Percentiles rank a stretch among this genome's conserved stretches.
Evolutionary conservation across 1,140 invertebrate genomes (phyloP).

Genomic region (Musca domestica): DNA sequence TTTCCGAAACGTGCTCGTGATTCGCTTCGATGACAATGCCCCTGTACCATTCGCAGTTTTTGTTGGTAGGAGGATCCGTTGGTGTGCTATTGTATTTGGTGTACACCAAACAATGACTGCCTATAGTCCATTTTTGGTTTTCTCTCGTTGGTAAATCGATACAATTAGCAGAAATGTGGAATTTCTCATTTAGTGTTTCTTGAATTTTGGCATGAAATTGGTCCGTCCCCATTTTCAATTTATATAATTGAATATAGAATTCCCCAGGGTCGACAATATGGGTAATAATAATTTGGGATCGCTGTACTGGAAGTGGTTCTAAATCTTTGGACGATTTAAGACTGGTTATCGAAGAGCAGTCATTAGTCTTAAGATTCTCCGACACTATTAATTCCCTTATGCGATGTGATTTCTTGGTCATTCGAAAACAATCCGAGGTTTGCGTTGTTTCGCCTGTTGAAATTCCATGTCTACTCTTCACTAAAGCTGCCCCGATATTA

Average conservation of each 20-base stretch:
- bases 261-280: constrained; percentile 34
- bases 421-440: constrained; percentile 10
- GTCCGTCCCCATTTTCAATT: constrained; percentile 18
- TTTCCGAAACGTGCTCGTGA: background rate
- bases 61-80: background rate
- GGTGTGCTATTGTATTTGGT: background rate
- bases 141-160: background rate
- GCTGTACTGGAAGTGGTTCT: background rate
- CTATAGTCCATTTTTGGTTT: constrained; percentile 18
- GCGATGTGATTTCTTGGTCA: background rate
- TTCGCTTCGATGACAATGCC: constrained; percentile 23
- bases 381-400: background rate
- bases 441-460: constrained; percentile 32
- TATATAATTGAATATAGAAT: constrained; percentile 39
- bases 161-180: background rate
- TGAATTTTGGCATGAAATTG: constrained; percentile 28
- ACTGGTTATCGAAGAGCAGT: too few relatives aligned
- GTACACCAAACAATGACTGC: constrained; percentile 26
- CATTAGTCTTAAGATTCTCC: too few relatives aligned
- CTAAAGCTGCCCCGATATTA: constrained; percentile 36
- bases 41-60: constrained; percentile 27
- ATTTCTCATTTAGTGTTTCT: constrained; percentile 9
- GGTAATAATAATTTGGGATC: constrained; percentile 16
- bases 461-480: constrained; percentile 32
- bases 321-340: too few relatives aligned